These are phyloP conservation scores for Monochamus alternatus DNA, from an alignment of 2,888 invertebrate genomes.

Conservation along the genomic window DNA sequence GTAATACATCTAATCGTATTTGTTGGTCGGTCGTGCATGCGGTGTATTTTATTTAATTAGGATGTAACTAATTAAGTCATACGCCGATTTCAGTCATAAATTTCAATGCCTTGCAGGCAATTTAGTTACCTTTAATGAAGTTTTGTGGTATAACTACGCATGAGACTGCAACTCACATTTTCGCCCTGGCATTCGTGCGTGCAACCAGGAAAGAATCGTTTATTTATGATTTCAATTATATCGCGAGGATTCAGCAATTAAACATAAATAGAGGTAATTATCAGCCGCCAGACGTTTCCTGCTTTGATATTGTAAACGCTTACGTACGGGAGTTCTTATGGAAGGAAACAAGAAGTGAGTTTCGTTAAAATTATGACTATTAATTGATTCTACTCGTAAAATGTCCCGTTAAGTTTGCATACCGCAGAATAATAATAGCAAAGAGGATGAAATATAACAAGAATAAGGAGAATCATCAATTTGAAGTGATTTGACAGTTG, in stretches of 20 bases:
- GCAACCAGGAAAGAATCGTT: not conserved
- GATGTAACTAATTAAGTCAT: constrained; percentile 22
- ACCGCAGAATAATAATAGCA: too few relatives aligned
- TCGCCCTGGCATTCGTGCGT: constrained; percentile 2
- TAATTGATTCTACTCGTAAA: too few relatives aligned
- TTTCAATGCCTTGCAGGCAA: constrained; percentile 18
- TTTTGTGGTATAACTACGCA: constrained; percentile 15
- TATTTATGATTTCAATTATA: constrained; percentile 26
- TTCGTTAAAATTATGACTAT: too few relatives aligned
- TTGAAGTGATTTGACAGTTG: too few relatives aligned
- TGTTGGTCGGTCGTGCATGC: not conserved
- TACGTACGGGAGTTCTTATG: not conserved
- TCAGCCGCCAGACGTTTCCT: constrained; percentile 7
- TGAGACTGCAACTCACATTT: constrained; percentile 20
- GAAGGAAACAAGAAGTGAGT: too few relatives aligned
- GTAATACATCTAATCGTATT: not conserved
- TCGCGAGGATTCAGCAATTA: constrained; percentile 1
- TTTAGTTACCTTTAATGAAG: constrained; percentile 31
- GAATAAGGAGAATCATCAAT: too few relatives aligned
- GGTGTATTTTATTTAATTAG: constrained; percentile 18
- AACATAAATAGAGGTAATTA: constrained; percentile 15
- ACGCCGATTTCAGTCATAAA: constrained; percentile 19
- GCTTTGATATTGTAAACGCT: not conserved
- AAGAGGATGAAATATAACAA: too few relatives aligned
- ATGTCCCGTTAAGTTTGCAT: too few relatives aligned